Base-by-base conservation (phyloP, 2,888 invertebrate genomes). In the Pedicia rivosa region DNA sequence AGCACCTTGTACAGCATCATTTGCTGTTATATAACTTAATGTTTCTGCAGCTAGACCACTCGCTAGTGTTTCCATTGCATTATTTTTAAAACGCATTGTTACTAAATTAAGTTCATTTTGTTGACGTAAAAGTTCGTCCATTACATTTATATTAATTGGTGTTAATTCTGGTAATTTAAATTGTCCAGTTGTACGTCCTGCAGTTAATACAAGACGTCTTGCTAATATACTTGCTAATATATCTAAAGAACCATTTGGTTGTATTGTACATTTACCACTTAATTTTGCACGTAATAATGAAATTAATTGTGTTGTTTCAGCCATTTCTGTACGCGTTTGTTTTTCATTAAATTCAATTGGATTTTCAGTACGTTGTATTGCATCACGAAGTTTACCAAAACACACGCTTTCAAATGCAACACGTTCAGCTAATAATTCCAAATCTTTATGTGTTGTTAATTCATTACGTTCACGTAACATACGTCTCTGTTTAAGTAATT, bases 391-490 rank as follows among this genome's bases (percentile, higher is more conserved):
- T 49, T 74, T 66, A 42, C 72, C 68, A 40, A 79, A 69, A 40
- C 79, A 66, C 16, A 82, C 74, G 40, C 79, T 77, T 60, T 86
- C 83, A 54, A 77, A 83, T 1, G 84, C 82, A 14, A 84, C 65
- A 51, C 82, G 77, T 56, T 84, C 83, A 2, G 83, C 82, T 38
- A 82, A 60, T 37, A 83, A 65, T 50, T 78, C 74, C 43, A 79
- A 59, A 51, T 73, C 74, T 44, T 74, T 73, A 32, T 70, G 67
- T 40, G 70, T 70, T 37, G 78, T 75, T 43, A 81, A 64, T 49
- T 76, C 72, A 39, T 77, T 77, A 9, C 70, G 68, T 50, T 76
- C 73, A 44, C 72, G 66, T 16, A 82, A 60, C 36, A 67, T 65
- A 39, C 74, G 70, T 50, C 78, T 71, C 49, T 72, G 74, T 47